A percentile compares a stretch with the other conserved stretches of the same genome.
Evolutionary conservation across 2,888 invertebrate species (phyloP).

Genomic region (Xylota segnis): DNA sequence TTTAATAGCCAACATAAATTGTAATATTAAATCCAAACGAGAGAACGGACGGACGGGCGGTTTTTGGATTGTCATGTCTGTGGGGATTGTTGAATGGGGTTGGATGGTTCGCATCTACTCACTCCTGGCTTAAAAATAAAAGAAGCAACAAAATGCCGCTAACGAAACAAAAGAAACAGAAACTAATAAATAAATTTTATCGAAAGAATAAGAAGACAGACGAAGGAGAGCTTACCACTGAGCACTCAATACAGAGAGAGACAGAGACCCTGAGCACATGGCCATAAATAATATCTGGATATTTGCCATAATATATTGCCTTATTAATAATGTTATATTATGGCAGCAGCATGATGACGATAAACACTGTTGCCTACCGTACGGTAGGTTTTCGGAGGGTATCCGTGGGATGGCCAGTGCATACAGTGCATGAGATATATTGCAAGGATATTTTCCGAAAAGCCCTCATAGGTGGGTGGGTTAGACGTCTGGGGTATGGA

Average conservation of each 20-base stretch:
- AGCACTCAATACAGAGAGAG: conserved; percentile 5
- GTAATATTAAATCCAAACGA: conserved; percentile 79
- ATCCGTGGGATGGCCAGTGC: background rate
- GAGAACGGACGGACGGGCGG: conserved; percentile 25
- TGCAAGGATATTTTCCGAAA: background rate
- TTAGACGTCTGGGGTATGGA: background rate
- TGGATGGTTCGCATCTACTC: conserved; percentile 11
- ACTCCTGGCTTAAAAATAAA: conserved; percentile 1
- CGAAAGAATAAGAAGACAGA: conserved; percentile 47
- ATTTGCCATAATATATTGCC: conserved; percentile 68
- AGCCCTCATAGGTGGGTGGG: conserved; percentile 5
- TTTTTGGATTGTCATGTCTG: conserved; percentile 43
- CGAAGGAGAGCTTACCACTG: conserved; percentile 38
- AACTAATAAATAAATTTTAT: conserved; percentile 66
- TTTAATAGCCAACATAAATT: conserved; percentile 81
- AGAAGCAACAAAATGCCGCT: conserved; percentile 25
- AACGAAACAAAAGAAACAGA: conserved; percentile 59
- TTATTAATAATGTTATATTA: conserved; percentile 71
- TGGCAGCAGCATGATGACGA: conserved; percentile 53
- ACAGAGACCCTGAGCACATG: conserved; percentile 45
- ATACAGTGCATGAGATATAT: conserved; percentile 1
- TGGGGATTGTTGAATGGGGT: conserved; percentile 27
- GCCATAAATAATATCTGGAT: conserved; percentile 65
- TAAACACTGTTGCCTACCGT: conserved; percentile 48
- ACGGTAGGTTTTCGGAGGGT: conserved; percentile 34